Base-by-base conservation (phyloP, 2,888 invertebrate genomes). In the Watsonalla binaria region DNA sequence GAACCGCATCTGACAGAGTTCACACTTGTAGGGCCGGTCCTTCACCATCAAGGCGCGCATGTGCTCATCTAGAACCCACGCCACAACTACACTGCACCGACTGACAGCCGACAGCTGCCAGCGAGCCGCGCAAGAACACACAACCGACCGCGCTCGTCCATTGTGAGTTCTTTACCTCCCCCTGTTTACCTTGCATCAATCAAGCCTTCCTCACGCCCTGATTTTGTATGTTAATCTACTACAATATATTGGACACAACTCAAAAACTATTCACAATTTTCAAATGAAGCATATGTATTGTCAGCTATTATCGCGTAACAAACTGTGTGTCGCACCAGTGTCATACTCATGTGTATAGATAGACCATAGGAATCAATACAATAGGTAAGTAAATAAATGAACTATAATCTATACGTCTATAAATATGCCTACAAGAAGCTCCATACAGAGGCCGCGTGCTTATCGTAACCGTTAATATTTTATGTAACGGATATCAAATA, bases 1-100 rank as follows among this genome's bases (percentile, higher is more conserved):
- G 86, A 94, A 94, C 83, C 93, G 92, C 86, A 94, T 94, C 82
- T 92, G 91, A 83, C 94, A 94, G 77, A 93, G 86, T 70, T 93
- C 93, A 82, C 94, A 94, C 84, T 92, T 93, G 89, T 93, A 93
- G 65, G 93, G 93, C 79, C 90, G 89, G 77, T 90, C 90, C 90
- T 90, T 90, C 88, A 79, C 86, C 90, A 86, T 76, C 89, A 90
- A 82, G 74, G 90, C 88, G 78, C 84, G 90, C 87, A 86, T 86
- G 88, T 90, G 90, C 83, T 90, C 90, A 90, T 90, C 90, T 90
- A 90, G 76, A 90, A 89, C 76, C 84, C 81, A 86, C 77, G 82
- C 83, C 82, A 86, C 70, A 83, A 68, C 84, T 80, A 85, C 70
- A 84, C 68, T 70, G 79, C 76, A 79, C 13, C 13, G 5, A 7